Evolutionary conservation across 2,797 vertebrate species (phyloP).

Genomic region (Denticeps clupeoides): DNA sequence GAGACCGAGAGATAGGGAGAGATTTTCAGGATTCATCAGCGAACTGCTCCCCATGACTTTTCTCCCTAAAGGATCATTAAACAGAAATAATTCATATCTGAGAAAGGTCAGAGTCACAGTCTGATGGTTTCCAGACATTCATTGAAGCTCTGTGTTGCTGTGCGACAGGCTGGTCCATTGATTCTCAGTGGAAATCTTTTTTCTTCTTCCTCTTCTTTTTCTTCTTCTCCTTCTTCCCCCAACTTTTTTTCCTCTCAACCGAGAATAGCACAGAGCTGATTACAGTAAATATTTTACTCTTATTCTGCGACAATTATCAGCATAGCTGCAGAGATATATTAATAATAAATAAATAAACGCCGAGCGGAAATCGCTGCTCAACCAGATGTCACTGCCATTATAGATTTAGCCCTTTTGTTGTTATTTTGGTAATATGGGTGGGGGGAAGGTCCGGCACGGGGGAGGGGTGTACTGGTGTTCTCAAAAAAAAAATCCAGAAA

Average conservation of each 20-base stretch:
- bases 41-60: too few relatives aligned
- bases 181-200: constrained; percentile 16
- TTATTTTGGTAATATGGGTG: constrained; percentile 26
- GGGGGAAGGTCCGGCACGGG: background rate
- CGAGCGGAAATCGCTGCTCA: constrained; percentile 34
- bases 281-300: too few relatives aligned
- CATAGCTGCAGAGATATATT: constrained; percentile 18
- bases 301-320: constrained; percentile 35
- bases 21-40: too few relatives aligned
- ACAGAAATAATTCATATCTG: constrained; percentile 55
- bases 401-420: constrained; percentile 32
- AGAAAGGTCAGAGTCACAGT: constrained; percentile 54
- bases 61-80: constrained; percentile 53
- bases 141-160: constrained; percentile 18
- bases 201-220: constrained; percentile 24
- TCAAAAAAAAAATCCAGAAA: constrained; percentile 42
- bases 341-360: too few relatives aligned
- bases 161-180: constrained; percentile 16
- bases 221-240: background rate
- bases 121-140: constrained; percentile 35
- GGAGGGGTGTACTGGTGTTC: constrained; percentile 11
- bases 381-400: constrained; percentile 41
- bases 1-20: too few relatives aligned
- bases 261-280: constrained; percentile 25
- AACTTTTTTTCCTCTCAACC: background rate